phyloP scores from a whole-genome alignment of 2,113 vertebrate species.

The Stercorarius parasiticus region DNA sequence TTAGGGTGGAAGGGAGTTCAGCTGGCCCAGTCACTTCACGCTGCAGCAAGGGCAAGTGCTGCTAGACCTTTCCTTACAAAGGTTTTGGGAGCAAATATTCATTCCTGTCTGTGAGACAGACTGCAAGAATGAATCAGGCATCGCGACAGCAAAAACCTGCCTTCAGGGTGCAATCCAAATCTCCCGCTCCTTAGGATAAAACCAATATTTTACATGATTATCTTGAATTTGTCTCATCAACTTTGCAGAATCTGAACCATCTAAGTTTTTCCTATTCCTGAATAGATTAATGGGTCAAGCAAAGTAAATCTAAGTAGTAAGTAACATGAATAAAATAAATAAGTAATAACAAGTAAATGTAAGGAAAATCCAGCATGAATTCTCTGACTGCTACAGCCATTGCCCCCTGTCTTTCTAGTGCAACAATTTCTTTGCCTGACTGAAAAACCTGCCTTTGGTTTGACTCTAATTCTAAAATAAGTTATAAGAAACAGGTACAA shows the following conservation, averaged over 20 bases:
- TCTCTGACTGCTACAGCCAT: background rate
- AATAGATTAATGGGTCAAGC: background rate
- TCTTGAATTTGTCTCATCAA: background rate
- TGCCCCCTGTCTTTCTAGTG: background rate
- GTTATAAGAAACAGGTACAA: background rate
- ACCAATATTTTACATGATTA: background rate
- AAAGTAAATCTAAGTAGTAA: background rate
- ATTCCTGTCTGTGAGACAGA: background rate
- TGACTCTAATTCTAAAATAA: background rate
- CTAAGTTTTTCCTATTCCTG: background rate
- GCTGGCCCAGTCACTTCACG: fast-evolving
- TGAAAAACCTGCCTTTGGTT: background rate
- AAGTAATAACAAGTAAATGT: background rate
- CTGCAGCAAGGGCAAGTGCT: fast-evolving
- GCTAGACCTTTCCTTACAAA: background rate
- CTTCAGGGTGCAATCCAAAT: background rate
- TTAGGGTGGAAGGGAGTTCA: background rate
- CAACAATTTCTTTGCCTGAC: background rate
- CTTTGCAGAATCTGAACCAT: background rate
- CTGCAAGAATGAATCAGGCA: background rate
- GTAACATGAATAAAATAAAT: background rate
- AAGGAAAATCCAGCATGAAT: background rate
- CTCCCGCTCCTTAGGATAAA: background rate
- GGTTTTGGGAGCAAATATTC: background rate
- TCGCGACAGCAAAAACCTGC: background rate